Conservation (phyloP, 2,797 vertebrate species). For the Leucoraja ocellata region DNA sequence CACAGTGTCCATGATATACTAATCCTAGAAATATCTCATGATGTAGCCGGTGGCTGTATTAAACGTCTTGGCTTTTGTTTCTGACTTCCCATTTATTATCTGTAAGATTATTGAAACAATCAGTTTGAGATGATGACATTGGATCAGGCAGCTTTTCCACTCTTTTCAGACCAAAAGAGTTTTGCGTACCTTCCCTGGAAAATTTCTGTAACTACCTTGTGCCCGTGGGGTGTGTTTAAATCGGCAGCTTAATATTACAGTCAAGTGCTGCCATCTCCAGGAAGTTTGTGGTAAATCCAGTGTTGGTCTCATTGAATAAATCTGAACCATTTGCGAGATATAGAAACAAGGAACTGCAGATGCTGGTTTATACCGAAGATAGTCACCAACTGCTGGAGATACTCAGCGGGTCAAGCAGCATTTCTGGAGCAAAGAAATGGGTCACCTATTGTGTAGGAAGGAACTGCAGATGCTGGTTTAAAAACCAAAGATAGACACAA, state of each 20-base stretch:
- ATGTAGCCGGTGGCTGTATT: neutral
- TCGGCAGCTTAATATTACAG: neutral
- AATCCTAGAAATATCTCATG: neutral
- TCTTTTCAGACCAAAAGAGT: neutral
- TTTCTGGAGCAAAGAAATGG: too few relatives aligned
- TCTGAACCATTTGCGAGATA: neutral
- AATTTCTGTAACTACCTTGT: neutral
- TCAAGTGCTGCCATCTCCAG: neutral
- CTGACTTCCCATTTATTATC: neutral
- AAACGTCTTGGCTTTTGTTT: neutral
- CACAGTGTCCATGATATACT: neutral
- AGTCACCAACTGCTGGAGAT: too few relatives aligned
- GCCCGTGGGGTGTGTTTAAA: neutral
- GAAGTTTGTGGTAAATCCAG: neutral
- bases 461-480: too few relatives aligned
- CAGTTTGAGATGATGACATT: neutral
- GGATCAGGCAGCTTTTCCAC: neutral
- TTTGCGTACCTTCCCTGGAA: constrained; percentile 12
- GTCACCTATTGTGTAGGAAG: too few relatives aligned
- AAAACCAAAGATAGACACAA: too few relatives aligned
- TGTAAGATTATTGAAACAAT: neutral
- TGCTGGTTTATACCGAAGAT: too few relatives aligned
- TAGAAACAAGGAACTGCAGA: too few relatives aligned
- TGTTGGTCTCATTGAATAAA: neutral
- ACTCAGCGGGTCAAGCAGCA: too few relatives aligned